Evolutionary conservation across 2,888 invertebrate genomes (phyloP).

Genomic region (Macrophya alboannulata): DNA sequence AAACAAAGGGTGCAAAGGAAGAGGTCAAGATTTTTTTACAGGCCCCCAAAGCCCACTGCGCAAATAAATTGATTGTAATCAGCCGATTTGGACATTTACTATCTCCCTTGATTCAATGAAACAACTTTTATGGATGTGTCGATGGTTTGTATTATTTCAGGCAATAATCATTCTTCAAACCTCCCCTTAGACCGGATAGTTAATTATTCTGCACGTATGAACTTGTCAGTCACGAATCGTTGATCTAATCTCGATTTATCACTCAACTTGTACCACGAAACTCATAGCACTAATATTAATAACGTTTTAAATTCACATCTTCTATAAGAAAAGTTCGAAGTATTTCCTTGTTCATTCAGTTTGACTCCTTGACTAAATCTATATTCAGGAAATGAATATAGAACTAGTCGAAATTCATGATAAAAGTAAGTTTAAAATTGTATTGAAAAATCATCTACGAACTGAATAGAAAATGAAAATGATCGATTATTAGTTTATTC

Average conservation of each 20-base stretch:
- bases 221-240: slow-evolving; percentile 4
- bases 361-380: not conserved
- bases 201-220: slow-evolving; percentile 1
- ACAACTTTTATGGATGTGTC: slow-evolving; percentile 22
- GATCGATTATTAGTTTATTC: not conserved
- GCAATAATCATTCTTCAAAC: slow-evolving; percentile 36
- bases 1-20: not conserved
- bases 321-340: not conserved
- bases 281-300: not conserved
- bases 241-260: not conserved
- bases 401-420: not conserved
- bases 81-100: slow-evolving; percentile 28
- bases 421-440: not conserved
- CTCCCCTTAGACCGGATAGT: not conserved
- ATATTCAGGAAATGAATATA: not conserved
- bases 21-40: not conserved
- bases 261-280: slow-evolving; percentile 3
- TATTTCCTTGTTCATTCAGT: not conserved
- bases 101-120: slow-evolving; percentile 24
- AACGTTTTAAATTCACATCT: not conserved
- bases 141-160: slow-evolving; percentile 41
- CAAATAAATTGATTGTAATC: slow-evolving; percentile 47
- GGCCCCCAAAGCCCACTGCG: not conserved
- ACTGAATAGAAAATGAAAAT: not conserved
- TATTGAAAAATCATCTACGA: not conserved